Evolutionary conservation across 2,797 vertebrate genomes (phyloP).

Genomic region (Rhynchonycteris naso): DNA sequence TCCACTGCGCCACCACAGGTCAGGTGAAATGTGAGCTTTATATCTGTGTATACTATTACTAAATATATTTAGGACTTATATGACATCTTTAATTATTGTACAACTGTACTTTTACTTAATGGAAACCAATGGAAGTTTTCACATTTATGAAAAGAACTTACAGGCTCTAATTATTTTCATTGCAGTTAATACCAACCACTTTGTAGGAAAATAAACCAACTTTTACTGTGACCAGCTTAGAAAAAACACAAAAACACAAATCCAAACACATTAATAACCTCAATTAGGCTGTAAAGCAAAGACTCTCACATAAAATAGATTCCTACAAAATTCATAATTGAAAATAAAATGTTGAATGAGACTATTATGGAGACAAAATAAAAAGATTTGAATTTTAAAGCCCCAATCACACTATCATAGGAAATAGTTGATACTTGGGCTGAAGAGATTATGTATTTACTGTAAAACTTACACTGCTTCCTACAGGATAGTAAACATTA

Average conservation of each 20-base stretch:
- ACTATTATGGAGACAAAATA: conserved; percentile 27
- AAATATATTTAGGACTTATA: conserved; percentile 12
- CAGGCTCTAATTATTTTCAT: conserved; percentile 37
- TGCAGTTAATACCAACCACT: conserved; percentile 17
- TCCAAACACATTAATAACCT: conserved; percentile 19
- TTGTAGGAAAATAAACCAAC: conserved; percentile 46
- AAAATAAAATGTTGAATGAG: conserved; percentile 44
- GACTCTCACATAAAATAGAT: not conserved
- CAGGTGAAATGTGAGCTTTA: conserved; percentile 1
- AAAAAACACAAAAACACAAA: conserved; percentile 52
- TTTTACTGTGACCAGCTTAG: conserved; percentile 44
- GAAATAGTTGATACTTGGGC: not conserved
- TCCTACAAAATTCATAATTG: conserved; percentile 44
- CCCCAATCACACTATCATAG: not conserved
- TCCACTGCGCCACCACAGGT: not conserved
- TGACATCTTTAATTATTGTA: not conserved
- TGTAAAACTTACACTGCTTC: not conserved
- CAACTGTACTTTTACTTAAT: conserved; percentile 40
- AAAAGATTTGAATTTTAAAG: conserved; percentile 27
- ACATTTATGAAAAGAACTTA: conserved; percentile 45
- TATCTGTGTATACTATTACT: not conserved
- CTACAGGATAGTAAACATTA: not conserved
- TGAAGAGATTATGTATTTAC: conserved; percentile 32
- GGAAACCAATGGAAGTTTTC: conserved; percentile 48
- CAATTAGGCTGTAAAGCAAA: conserved; percentile 47